These are phyloP conservation scores for Mycteria americana DNA, from an alignment of 2,797 vertebrate genomes.

Conservation along the genomic window DNA sequence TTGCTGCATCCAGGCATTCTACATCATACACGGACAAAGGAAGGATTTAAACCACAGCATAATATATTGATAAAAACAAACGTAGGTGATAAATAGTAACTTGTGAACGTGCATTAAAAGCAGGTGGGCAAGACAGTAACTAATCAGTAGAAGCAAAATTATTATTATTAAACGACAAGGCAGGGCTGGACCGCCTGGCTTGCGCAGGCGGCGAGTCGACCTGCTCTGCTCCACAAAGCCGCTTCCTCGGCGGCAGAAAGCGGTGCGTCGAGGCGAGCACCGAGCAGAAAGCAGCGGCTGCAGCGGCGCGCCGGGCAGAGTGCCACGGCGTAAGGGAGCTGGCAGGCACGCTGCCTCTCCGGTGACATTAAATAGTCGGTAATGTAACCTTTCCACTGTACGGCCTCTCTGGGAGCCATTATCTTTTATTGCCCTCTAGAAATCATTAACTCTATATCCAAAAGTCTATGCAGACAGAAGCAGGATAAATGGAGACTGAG, in stretches of 20 bases:
- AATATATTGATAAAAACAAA: background rate
- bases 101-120: accelerated
- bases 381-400: background rate
- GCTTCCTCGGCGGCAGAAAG: background rate
- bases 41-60: background rate
- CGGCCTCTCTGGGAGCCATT: background rate
- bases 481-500: background rate
- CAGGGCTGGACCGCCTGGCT: background rate
- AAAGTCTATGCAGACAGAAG: background rate
- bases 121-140: background rate
- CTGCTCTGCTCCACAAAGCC: background rate
- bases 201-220: background rate
- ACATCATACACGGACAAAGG: background rate
- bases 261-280: accelerated
- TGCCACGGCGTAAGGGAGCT: too few relatives aligned
- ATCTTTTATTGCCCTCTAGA: background rate
- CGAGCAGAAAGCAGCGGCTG: background rate
- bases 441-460: conserved; percentile 7
- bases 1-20: background rate
- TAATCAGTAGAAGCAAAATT: background rate
- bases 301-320: background rate
- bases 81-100: background rate
- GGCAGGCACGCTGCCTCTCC: background rate
- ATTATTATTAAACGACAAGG: background rate
- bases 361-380: background rate